Evolutionary conservation across 2,888 invertebrate species (phyloP).

Genomic region (Dermolepida albohirtum): DNA sequence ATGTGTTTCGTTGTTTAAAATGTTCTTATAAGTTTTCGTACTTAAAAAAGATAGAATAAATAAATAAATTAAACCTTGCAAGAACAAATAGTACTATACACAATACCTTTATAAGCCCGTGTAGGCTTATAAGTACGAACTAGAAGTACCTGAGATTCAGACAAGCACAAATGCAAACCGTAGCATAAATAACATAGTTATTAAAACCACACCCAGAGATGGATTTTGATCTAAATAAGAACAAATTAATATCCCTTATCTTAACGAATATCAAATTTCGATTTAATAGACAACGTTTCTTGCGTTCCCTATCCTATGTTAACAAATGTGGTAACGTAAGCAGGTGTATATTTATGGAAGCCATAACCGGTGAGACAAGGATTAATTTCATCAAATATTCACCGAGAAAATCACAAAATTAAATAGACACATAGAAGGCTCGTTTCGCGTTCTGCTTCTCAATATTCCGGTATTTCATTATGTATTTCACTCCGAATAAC

Average conservation of each 20-base stretch:
- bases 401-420: no score
- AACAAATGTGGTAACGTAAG: conserved; percentile 11
- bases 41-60: no score
- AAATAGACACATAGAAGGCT: background rate
- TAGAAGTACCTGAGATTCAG: background rate
- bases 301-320: conserved; percentile 4
- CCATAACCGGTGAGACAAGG: conserved; percentile 8
- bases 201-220: conserved; percentile 18
- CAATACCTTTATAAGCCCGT: no score
- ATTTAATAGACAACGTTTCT: conserved; percentile 12
- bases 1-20: no score
- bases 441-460: no score
- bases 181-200: conserved; percentile 29
- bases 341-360: conserved; percentile 26
- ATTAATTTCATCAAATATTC: conserved; percentile 23
- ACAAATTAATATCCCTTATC: conserved; percentile 32
- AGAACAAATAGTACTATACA: no score
- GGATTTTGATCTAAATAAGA: conserved; percentile 28
- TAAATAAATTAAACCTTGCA: no score
- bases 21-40: no score
- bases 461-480: no score
- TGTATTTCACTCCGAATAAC: no score
- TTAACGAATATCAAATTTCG: conserved; percentile 30
- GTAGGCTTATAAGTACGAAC: background rate
- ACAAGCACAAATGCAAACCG: conserved; percentile 13